A percentile compares a stretch with the other conserved stretches of the same genome.
Conservation (phyloP, 2,113 vertebrate genomes). For the Eonycteris spelaea region DNA sequence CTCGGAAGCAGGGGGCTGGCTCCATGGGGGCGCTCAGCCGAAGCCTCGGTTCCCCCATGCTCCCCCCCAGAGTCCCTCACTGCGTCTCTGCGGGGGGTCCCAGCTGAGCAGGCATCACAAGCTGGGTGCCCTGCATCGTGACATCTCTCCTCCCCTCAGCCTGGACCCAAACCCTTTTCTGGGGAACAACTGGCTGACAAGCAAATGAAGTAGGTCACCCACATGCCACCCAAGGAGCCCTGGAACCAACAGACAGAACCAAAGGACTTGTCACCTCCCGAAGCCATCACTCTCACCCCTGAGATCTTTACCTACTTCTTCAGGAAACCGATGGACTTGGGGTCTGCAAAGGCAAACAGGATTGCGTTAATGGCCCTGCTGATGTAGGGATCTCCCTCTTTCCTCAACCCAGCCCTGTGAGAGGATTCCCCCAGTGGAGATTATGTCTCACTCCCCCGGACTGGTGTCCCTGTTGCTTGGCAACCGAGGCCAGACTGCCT, state of each 20-base stretch:
- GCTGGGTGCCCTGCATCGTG: neutral
- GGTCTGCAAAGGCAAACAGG: slow-evolving; percentile 67
- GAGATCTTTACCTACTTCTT: slow-evolving; percentile 77
- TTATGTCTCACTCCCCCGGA: neutral
- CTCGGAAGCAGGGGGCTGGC: neutral
- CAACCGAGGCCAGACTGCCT: neutral
- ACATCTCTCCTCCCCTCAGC: neutral
- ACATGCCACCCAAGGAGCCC: neutral
- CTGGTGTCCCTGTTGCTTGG: neutral
- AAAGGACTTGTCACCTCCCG: neutral
- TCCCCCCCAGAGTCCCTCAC: neutral
- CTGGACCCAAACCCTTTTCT: neutral
- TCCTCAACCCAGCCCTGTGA: neutral
- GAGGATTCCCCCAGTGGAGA: fast-evolving
- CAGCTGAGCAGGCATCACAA: neutral
- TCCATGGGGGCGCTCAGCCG: neutral
- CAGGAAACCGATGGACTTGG: slow-evolving; percentile 75
- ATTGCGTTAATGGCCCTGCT: neutral
- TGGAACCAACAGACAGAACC: neutral
- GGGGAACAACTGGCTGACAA: neutral
- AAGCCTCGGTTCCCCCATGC: neutral
- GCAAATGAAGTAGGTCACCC: neutral
- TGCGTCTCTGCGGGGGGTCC: neutral
- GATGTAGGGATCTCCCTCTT: neutral
- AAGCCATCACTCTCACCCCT: neutral